phyloP scores from a whole-genome alignment of 2,888 invertebrate species.

The Dicyrtomina minuta region DNA sequence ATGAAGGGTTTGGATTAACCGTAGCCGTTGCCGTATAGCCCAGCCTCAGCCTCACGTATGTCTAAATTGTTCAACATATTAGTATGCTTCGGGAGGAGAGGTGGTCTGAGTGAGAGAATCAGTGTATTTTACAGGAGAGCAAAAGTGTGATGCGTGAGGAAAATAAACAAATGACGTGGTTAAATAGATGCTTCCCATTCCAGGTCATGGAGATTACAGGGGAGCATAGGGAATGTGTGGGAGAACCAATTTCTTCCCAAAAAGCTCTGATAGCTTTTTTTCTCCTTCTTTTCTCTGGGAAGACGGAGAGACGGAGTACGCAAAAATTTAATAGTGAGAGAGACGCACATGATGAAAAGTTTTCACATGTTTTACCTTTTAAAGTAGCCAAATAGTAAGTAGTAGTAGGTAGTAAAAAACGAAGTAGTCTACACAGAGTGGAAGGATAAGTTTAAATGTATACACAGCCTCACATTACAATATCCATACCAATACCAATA shows the following conservation, averaged over 20 bases:
- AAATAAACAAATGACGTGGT: neutral
- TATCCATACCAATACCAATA: too few species aligned
- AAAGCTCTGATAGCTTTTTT: conserved; percentile 12
- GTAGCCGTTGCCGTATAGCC: too few species aligned
- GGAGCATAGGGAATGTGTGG: neutral
- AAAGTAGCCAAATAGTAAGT: neutral
- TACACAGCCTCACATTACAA: neutral
- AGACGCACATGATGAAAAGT: conserved; percentile 5
- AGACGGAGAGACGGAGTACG: neutral
- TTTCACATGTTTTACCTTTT: conserved; percentile 19
- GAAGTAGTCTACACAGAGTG: neutral
- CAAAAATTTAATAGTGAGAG: conserved; percentile 15
- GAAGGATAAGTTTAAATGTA: neutral
- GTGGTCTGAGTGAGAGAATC: too few species aligned
- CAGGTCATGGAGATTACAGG: neutral
- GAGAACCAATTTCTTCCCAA: neutral
- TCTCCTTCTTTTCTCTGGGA: too few species aligned
- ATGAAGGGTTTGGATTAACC: too few species aligned
- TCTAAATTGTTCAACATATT: too few species aligned
- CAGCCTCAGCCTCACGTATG: too few species aligned
- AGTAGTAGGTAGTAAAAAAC: too few species aligned
- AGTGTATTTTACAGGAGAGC: too few species aligned
- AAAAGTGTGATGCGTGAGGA: conserved; percentile 12
- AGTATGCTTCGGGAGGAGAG: too few species aligned
- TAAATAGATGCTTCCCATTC: neutral